phyloP scores from a whole-genome alignment of 2,888 invertebrate genomes.

The Agrochola lychnidis region DNA sequence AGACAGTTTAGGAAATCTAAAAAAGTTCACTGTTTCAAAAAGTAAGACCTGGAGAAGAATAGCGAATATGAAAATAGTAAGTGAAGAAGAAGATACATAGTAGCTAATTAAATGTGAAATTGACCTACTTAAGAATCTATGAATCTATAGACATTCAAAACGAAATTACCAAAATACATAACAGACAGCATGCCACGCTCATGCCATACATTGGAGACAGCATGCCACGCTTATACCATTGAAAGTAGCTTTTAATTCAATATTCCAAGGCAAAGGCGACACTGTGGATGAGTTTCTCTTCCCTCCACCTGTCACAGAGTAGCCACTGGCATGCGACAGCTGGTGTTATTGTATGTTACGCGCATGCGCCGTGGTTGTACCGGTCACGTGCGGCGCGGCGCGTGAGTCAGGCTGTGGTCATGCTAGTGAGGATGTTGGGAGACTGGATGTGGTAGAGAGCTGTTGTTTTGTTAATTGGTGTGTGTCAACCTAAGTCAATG shows the following conservation, averaged over 20 bases:
- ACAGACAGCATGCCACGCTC: neutral
- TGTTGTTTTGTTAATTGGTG: neutral
- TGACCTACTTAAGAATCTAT: no score
- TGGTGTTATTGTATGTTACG: slow-evolving; percentile 23
- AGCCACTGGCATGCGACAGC: neutral
- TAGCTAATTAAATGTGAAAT: neutral
- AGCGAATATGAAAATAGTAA: neutral
- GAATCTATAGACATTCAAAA: no score
- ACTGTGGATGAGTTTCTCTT: slow-evolving; percentile 1
- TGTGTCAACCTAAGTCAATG: neutral
- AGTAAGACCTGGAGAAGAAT: neutral
- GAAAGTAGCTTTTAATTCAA: neutral
- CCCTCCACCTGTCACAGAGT: slow-evolving; percentile 4
- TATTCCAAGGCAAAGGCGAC: neutral
- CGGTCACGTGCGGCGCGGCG: slow-evolving; percentile 42
- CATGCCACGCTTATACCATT: neutral
- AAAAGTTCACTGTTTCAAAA: neutral
- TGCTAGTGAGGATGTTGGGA: neutral
- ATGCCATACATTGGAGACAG: neutral
- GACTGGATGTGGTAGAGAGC: slow-evolving; percentile 26
- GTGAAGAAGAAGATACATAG: neutral
- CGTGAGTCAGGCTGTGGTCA: slow-evolving; percentile 37
- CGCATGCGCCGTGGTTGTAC: slow-evolving; percentile 10
- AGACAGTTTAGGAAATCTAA: neutral
- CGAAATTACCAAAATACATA: neutral